Evolutionary conservation across 2,888 invertebrate species (phyloP), one percentile per base, ranked within the genome.

Genomic region (Mesorhabditis spiculigera): DNA sequence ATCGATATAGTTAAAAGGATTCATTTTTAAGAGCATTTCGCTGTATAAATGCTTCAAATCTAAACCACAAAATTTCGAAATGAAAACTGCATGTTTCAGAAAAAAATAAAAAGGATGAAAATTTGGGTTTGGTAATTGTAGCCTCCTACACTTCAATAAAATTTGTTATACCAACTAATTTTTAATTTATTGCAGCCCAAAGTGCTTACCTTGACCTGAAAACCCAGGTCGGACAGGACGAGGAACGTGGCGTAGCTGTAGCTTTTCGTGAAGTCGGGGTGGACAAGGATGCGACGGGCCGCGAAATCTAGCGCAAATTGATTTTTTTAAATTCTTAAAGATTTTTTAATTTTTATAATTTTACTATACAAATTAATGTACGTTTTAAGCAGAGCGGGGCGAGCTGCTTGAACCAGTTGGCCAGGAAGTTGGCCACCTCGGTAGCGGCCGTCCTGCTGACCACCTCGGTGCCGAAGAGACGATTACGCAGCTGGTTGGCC

Each of bases 381-480:
- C 28, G 28, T 28, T 28, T 28, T 28, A 28, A 28, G n/a, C 58
- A 50, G n/a, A 13, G 8, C 0, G 58, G 58, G 10, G n/a, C n/a
- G 8, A 50, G n/a, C n/a, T 50, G 58, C 8, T 50, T 50, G 58
- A 10, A 50, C 58, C 58, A 50, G 8, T 50, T n/a, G 10, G 58
- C 8, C n/a, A 50, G n/a, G n/a, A 50, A 50, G 8, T 50, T 50
- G 10, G 58, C 58, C 58, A 50, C n/a, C n/a, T 50, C 58, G 10
- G 58, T 50, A 13, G 58, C 8, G 10, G 58, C n/a, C 1, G 58
- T 10, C 58, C 10, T 10, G n/a, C 8, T 50, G 10, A 50, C 58
- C 58, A 50, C 58, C 10, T 50, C n/a, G n/a, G 58, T n/a, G n/a
- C 58, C 58, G n/a, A 50, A 50, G n/a, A 50, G 58, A n/a, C 10